Conservation (phyloP, 2,888 invertebrate species). For the Physocephala rufipes region DNA sequence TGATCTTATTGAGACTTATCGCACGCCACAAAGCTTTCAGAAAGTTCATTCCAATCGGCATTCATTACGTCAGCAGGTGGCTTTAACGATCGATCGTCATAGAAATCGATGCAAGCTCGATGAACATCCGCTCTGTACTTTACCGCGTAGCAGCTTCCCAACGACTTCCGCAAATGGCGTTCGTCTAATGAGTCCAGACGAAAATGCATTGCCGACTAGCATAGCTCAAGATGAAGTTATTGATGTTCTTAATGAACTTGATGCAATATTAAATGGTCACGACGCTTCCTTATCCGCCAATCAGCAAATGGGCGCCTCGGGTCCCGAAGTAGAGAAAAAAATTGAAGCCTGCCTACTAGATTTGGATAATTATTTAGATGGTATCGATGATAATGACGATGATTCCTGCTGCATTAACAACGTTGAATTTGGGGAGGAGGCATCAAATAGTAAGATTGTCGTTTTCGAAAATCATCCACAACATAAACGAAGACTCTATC, state of each 20-base stretch:
- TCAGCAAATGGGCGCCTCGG: background rate
- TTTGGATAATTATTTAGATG: conserved; percentile 68
- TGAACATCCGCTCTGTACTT: conserved; percentile 51
- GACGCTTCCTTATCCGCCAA: conserved; percentile 47
- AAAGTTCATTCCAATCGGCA: conserved; percentile 39
- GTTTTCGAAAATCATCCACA: background rate
- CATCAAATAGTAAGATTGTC: conserved; percentile 25
- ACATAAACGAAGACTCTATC: conserved; percentile 42
- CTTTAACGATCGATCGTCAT: conserved; percentile 43
- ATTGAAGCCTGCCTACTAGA: conserved; percentile 68
- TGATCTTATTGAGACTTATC: conserved; percentile 54
- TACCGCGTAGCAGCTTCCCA: conserved; percentile 28
- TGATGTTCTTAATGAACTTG: conserved; percentile 54
- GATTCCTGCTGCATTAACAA: conserved; percentile 44
- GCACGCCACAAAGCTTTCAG: conserved; percentile 52
- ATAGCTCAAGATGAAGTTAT: conserved; percentile 23
- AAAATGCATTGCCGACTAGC: background rate
- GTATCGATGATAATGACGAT: conserved; percentile 66
- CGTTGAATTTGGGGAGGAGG: conserved; percentile 37
- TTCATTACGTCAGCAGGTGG: conserved; percentile 43
- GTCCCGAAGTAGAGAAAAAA: conserved; percentile 45
- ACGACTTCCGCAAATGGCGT: conserved; percentile 9
- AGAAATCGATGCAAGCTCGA: conserved; percentile 45
- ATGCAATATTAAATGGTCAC: conserved; percentile 59
- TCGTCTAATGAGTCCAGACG: background rate